Evolutionary conservation across 2,888 invertebrate species (phyloP).

Genomic region (Alviniconcha strummeri): DNA sequence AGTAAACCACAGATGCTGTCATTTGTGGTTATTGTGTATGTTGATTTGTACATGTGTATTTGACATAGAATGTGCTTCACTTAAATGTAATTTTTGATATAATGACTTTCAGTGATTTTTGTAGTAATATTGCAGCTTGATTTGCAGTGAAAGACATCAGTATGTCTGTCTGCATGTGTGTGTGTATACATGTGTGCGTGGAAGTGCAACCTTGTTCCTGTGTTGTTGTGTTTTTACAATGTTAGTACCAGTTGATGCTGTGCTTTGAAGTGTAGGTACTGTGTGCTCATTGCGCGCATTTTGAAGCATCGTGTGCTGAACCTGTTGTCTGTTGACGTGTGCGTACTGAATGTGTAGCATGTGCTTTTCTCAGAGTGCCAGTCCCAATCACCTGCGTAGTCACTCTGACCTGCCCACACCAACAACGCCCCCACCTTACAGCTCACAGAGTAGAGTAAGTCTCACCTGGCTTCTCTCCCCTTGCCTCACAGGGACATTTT

Average conservation of each 20-base stretch:
- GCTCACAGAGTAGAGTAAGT: slow-evolving; percentile 44
- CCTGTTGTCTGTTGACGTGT: background rate
- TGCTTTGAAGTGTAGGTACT: background rate
- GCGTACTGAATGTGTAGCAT: slow-evolving; percentile 5
- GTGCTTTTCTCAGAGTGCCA: slow-evolving; percentile 30
- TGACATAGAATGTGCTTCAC: too few relatives aligned
- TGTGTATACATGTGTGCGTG: background rate
- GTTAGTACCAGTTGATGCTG: too few relatives aligned
- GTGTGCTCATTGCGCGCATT: background rate
- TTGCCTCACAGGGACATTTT: too few relatives aligned
- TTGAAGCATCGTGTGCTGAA: background rate
- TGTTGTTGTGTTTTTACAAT: background rate
- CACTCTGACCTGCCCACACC: slow-evolving; percentile 43
- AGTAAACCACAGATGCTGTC: too few relatives aligned
- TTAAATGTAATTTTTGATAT: too few relatives aligned
- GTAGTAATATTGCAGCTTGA: too few relatives aligned
- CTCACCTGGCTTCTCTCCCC: background rate
- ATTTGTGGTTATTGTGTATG: background rate
- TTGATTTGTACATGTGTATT: background rate
- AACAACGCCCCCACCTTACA: slow-evolving; percentile 37
- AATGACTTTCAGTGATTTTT: too few relatives aligned
- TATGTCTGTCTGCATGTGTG: background rate
- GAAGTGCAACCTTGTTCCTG: background rate
- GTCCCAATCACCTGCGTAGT: slow-evolving; percentile 46
- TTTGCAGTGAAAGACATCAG: too few relatives aligned